Conservation (phyloP, 1,140 invertebrate genomes). For the Apis dorsata region DNA sequence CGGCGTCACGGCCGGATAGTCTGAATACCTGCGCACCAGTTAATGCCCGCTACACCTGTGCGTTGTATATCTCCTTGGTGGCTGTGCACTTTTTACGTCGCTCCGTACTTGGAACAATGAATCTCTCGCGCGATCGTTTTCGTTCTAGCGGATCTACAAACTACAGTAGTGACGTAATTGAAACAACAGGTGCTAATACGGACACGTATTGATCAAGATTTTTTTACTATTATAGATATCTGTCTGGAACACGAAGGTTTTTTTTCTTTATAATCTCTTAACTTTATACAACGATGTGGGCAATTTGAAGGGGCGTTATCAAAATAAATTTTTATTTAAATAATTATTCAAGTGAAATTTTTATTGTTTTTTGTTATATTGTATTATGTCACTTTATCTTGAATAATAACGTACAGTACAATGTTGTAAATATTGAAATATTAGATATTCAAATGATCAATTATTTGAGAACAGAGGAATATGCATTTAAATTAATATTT, state of each 20-base stretch:
- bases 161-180: background rate
- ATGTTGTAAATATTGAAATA: too few relatives aligned
- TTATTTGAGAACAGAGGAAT: too few relatives aligned
- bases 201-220: slow-evolving; percentile 6
- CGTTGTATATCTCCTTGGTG: slow-evolving; percentile 46
- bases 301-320: too few relatives aligned
- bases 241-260: background rate
- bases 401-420: too few relatives aligned
- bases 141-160: background rate
- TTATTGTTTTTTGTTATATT: too few relatives aligned
- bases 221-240: background rate
- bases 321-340: too few relatives aligned
- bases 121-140: background rate
- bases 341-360: too few relatives aligned
- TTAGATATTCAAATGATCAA: too few relatives aligned
- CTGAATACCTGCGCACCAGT: slow-evolving; percentile 48
- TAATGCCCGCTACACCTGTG: slow-evolving; percentile 44
- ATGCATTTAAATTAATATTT: too few relatives aligned
- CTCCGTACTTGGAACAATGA: slow-evolving; percentile 35
- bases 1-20: slow-evolving; percentile 43
- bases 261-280: background rate
- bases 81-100: slow-evolving; percentile 27
- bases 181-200: slow-evolving; percentile 24
- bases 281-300: background rate
- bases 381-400: too few relatives aligned